Evolutionary conservation across 2,888 invertebrate genomes (phyloP).

Genomic region (Plagodis dolabraria): DNA sequence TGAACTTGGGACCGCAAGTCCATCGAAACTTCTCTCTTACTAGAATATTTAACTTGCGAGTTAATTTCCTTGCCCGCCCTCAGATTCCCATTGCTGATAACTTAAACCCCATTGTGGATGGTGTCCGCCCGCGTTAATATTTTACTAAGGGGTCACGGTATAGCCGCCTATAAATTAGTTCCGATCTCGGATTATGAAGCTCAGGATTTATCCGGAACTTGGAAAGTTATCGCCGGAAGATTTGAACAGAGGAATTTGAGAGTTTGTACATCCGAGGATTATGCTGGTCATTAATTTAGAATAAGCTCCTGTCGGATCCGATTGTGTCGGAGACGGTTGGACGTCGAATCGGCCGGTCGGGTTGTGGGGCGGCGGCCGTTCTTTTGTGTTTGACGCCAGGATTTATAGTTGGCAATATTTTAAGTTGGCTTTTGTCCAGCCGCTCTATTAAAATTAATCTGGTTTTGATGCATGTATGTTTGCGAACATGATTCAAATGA

Average conservation of each 20-base stretch:
- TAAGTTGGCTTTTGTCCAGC: conserved; percentile 41
- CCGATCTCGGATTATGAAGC: conserved; percentile 44
- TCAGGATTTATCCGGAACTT: conserved; percentile 42
- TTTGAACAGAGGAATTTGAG: conserved; percentile 41
- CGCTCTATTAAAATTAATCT: conserved; percentile 31
- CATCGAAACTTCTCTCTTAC: conserved; percentile 28
- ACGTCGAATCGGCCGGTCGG: conserved; percentile 3
- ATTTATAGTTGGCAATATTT: conserved; percentile 43
- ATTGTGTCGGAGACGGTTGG: conserved; percentile 34
- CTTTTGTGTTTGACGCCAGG: conserved; percentile 39
- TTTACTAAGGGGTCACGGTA: conserved; percentile 55
- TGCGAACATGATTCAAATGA: conserved; percentile 23
- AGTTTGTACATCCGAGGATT: conserved; percentile 45
- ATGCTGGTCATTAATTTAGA: conserved; percentile 47
- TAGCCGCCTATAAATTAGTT: conserved; percentile 42
- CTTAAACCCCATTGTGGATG: conserved; percentile 47
- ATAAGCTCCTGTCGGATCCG: conserved; percentile 44
- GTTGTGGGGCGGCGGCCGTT: conserved; percentile 21
- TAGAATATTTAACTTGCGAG: conserved; percentile 37
- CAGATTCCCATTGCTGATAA: conserved; percentile 48
- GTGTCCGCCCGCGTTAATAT: conserved; percentile 47
- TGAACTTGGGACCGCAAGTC: conserved; percentile 6
- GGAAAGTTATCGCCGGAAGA: conserved; percentile 44
- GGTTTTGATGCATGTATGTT: conserved; percentile 31
- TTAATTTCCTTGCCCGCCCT: conserved; percentile 35